Evolutionary conservation across 2,113 vertebrate species (phyloP), one percentile per base, ranked within the genome.

Genomic region (Baryphthengus martii): DNA sequence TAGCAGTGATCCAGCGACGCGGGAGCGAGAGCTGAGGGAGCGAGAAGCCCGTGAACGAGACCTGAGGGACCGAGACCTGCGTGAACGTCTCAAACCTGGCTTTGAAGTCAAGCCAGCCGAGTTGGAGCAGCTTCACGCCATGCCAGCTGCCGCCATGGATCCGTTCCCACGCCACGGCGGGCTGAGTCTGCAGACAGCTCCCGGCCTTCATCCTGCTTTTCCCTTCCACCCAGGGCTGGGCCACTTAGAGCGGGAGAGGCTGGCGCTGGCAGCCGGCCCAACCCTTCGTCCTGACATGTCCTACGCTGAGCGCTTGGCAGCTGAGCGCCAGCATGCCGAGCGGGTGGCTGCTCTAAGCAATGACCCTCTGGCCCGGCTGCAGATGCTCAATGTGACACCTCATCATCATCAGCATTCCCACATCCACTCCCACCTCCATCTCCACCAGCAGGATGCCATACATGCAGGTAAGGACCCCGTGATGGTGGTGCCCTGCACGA

Each of bases 341-440:
- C 98, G 97, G 96, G 98, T 98, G 98, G 99, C 98, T 6, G 98
- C 98, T 45, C 96, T 98, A 85, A 98, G 98, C 97, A 98, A 98
- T 3, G 99, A 99, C 91, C 99, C 99, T 35, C 98, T 99, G 97
- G 98, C 99, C 74, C 98, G 99, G 90, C 99, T 99, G 93, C 99
- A 99, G 98, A 99, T 99, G 99, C 97, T 99, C 91, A 99, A 99
- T 45, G 99, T 99, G 98, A 99, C 99, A 17, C 99, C 99, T 42
- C 99, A 99, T 92, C 99, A 99, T 95, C 99, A 99, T 98, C 99
- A 99, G 98, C 99, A 99, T 98, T 99, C 99, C 76, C 99, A 99
- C 96, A 99, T 99, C 98, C 99, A 99, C 97, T 99, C 99, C 62
- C 99, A 99, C 97, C 98, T 99, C 74, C 99, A 99, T 96, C 98